Evolutionary conservation across 2,888 invertebrate species (phyloP), one percentile per base, ranked within the genome.

Genomic region (Torymus aiolomorphi): DNA sequence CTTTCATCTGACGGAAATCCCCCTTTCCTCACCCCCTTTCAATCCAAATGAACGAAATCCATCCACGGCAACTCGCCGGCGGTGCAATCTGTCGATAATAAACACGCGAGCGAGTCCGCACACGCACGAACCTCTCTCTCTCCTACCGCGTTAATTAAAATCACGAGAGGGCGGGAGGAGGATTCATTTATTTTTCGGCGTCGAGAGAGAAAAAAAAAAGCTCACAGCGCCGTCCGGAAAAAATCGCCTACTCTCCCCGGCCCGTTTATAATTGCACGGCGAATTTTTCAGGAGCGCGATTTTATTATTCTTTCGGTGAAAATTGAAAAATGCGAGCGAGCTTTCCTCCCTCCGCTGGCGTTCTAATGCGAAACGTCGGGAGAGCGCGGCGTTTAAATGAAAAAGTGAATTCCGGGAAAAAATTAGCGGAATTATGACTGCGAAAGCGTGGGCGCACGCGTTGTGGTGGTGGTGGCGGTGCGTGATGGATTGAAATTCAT

Each of bases 71-170:
- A 24, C 18, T 24, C 20, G 49, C 13, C 67, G 13, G 24, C 31
- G 31, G 11, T 57, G 57, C 57, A 70, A 70, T 67, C 70, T 57
- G 57, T 70, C 70, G 70, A 67, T 67, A 67, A 67, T 67, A 67
- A 67, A 67, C 52, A 57, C 57, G 31, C 70, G 42, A 31, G 31
- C 5, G 31, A 31, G 31, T 3, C 31, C 31, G 31, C 31, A 31
- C 8, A 31, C 4, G 31, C 31, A 31, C 31, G 31, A 3, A 31
- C 31, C 24, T 24, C 24, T 24, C 24, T 24, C 24, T 3, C 24
- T 31, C 8, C 31, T 31, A 31, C 31, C 56, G 69, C 70, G 70
- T 70, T 70, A 57, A 70, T 70, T 70, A 70, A 70, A 70, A 57
- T 70, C 57, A 18, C 14, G 49, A 31, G 52, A 2, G 24, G 24